These are phyloP conservation scores for Lordiphosa clarofinis DNA, from an alignment of 1,140 invertebrate genomes.

Conservation along the genomic window DNA sequence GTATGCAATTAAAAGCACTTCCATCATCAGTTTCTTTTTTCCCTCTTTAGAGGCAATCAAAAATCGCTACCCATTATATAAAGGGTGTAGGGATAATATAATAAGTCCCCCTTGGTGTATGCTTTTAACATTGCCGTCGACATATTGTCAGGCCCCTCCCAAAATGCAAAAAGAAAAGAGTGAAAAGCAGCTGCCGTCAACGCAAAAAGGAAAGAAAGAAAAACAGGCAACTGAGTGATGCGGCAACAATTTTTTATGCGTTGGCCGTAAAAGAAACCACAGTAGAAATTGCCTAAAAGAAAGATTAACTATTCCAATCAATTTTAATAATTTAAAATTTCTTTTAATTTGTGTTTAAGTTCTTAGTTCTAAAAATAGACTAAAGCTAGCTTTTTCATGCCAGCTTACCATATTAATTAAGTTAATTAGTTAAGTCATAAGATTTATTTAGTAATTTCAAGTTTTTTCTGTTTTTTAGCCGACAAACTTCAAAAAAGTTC, in stretches of 20 bases:
- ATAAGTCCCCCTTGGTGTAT: slow-evolving; percentile 19
- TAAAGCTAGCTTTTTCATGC: no score
- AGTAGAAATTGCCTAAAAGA: slow-evolving; percentile 14
- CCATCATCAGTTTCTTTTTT: slow-evolving; percentile 1
- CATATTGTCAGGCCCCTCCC: slow-evolving; percentile 29
- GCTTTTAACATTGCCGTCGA: slow-evolving; percentile 24
- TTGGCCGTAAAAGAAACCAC: slow-evolving; percentile 28
- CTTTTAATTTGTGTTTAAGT: no score
- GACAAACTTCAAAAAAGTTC: no score
- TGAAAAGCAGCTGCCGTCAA: slow-evolving; percentile 40
- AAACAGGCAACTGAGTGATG: slow-evolving; percentile 37
- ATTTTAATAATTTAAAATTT: no score
- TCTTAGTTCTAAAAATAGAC: no score
- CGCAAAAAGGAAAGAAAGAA: slow-evolving; percentile 17
- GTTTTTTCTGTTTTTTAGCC: no score
- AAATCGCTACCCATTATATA: slow-evolving; percentile 35
- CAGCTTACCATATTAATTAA: no score
- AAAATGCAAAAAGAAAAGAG: slow-evolving; percentile 38
- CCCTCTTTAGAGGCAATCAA: slow-evolving; percentile 21
- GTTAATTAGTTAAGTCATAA: no score
- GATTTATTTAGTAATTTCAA: no score
- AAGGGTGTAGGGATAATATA: slow-evolving; percentile 36
- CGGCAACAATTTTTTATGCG: slow-evolving; percentile 48
- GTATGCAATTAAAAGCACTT: slow-evolving; percentile 41
- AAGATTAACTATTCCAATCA: no score